A percentile compares a stretch with the other conserved stretches of the same genome.
Evolutionary conservation across 2,888 invertebrate species (phyloP).

Genomic region (Cataglyphis cursor): DNA sequence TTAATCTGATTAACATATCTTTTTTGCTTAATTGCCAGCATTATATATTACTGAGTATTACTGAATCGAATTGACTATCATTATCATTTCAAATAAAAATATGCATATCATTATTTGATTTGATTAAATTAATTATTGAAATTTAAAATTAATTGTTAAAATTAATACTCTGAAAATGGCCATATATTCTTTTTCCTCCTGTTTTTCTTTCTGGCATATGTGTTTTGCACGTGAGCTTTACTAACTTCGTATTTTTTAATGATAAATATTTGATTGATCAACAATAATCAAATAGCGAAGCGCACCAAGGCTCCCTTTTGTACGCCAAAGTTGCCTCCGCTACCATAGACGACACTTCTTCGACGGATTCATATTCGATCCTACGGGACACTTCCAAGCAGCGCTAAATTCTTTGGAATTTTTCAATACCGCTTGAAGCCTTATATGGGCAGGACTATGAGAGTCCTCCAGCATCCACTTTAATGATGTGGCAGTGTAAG

Average conservation of each 20-base stretch:
- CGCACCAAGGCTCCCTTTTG: neutral
- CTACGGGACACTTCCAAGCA: slow-evolving; percentile 87
- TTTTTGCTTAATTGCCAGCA: neutral
- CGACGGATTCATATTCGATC: slow-evolving; percentile 88
- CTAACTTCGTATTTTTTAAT: neutral
- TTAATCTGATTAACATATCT: neutral
- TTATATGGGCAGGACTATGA: slow-evolving; percentile 91
- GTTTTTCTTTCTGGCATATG: neutral
- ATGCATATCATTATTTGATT: neutral
- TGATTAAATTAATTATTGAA: neutral
- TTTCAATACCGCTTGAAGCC: slow-evolving; percentile 91
- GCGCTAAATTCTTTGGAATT: slow-evolving; percentile 92
- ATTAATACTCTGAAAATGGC: neutral
- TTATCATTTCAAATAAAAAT: neutral
- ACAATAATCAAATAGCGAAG: slow-evolving; percentile 19
- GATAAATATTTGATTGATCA: slow-evolving; percentile 28
- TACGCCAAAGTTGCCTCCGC: neutral
- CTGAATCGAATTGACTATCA: neutral
- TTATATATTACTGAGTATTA: too few relatives aligned
- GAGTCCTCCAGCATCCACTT: slow-evolving; percentile 90
- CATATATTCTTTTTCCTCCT: neutral
- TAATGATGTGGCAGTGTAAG: slow-evolving; percentile 89
- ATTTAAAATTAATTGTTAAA: neutral
- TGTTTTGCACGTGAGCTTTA: neutral
- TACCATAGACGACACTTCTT: slow-evolving; percentile 87